Evolutionary conservation across 1,140 invertebrate species (phyloP).

Genomic region (Agrilus planipennis): DNA sequence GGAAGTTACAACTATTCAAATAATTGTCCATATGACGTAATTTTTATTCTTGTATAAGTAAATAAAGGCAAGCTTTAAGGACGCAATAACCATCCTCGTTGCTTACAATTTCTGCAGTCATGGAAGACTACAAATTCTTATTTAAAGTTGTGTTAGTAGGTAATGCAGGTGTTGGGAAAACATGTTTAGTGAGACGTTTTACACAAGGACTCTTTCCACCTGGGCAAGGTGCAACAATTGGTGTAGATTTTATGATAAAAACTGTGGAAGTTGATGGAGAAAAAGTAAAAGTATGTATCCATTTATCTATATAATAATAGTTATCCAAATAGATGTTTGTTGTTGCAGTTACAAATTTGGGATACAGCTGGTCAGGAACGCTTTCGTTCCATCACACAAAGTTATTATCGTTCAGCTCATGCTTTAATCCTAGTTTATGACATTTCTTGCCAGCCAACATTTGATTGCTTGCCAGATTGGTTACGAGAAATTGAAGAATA

Average conservation of each 20-base stretch:
- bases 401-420: constrained; percentile 95
- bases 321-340: not conserved
- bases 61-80: too few species aligned
- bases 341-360: constrained; percentile 88
- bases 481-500: constrained; percentile 93
- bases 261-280: constrained; percentile 97
- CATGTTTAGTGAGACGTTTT: constrained; percentile 82
- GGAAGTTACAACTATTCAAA: too few species aligned
- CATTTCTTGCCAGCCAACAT: constrained; percentile 93
- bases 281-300: constrained; percentile 79
- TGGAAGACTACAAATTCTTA: constrained; percentile 97
- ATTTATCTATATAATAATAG: not conserved
- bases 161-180: constrained; percentile 91
- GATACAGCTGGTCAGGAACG: constrained; percentile 95
- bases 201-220: constrained; percentile 89
- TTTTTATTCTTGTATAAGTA: too few species aligned
- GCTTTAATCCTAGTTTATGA: constrained; percentile 96
- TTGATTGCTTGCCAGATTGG: constrained; percentile 93
- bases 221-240: constrained; percentile 96
- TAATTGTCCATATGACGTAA: too few species aligned
- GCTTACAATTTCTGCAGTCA: constrained; percentile 35
- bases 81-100: too few species aligned
- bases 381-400: constrained; percentile 95
- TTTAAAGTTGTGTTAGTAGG: constrained; percentile 96
- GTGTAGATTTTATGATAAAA: constrained; percentile 99